These are phyloP conservation scores for Equus przewalskii DNA, from an alignment of 2,113 vertebrate genomes.

Conservation along the genomic window DNA sequence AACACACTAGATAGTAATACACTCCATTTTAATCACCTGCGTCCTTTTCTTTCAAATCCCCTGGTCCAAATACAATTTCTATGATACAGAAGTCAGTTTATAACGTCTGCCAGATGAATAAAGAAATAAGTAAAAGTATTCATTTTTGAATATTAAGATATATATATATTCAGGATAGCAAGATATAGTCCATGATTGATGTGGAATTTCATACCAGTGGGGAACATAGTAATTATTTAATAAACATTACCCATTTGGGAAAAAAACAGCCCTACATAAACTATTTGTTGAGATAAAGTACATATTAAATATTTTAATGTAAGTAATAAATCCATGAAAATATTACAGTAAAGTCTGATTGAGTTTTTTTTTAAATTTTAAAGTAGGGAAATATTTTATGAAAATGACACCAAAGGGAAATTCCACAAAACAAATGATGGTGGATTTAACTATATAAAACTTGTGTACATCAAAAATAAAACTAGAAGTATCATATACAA, in stretches of 20 bases:
- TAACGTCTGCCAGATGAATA: background rate
- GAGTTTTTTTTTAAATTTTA: background rate
- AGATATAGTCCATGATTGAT: background rate
- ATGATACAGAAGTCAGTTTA: background rate
- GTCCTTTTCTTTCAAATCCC: background rate
- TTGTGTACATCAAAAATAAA: background rate
- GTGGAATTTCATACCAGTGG: background rate
- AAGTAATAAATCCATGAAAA: background rate
- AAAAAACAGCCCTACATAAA: background rate
- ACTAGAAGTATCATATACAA: background rate
- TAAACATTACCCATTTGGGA: background rate
- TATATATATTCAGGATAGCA: background rate
- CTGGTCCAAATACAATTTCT: background rate
- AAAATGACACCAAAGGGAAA: background rate
- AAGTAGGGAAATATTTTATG: background rate
- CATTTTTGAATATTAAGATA: background rate
- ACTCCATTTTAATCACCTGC: background rate
- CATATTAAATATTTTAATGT: background rate
- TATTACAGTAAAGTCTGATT: background rate
- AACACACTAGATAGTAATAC: background rate
- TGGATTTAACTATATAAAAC: background rate
- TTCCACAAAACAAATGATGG: background rate
- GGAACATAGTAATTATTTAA: background rate
- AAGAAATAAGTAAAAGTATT: background rate
- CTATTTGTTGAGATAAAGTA: background rate